Percentiles rank a stretch among this genome's conserved stretches.
These are phyloP conservation scores for Myotis davidii DNA, from an alignment of 2,113 vertebrate genomes.

Conservation along the genomic window DNA sequence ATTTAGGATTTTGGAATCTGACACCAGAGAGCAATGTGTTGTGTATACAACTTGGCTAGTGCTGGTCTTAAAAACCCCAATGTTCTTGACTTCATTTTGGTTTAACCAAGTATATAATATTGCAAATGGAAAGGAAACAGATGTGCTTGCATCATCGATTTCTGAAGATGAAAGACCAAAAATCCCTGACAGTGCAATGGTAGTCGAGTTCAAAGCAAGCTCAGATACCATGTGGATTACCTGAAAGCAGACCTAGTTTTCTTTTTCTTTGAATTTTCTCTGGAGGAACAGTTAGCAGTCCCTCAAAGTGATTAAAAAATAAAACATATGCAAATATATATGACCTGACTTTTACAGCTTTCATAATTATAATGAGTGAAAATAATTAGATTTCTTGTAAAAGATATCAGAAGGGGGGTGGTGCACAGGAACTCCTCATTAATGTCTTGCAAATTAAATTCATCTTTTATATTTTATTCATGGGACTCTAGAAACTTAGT, in stretches of 20 bases:
- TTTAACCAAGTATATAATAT: constrained; percentile 26
- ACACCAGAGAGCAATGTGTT: not conserved
- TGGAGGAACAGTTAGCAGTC: not conserved
- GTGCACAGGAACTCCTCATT: not conserved
- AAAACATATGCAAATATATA: constrained; percentile 41
- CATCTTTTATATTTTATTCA: constrained; percentile 61
- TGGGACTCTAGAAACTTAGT: constrained; percentile 17
- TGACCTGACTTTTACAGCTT: constrained; percentile 52
- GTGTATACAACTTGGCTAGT: not conserved
- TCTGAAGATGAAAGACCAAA: constrained; percentile 37
- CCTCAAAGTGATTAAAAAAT: not conserved
- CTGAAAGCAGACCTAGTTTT: constrained; percentile 22
- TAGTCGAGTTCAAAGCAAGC: not conserved
- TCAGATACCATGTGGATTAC: not conserved
- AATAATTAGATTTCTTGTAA: constrained; percentile 55
- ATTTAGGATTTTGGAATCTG: constrained; percentile 6
- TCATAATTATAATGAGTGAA: constrained; percentile 16
- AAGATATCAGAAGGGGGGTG: constrained; percentile 14
- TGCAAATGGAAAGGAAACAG: not conserved
- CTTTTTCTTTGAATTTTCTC: not conserved
- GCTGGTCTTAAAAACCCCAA: not conserved
- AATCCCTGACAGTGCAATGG: not conserved
- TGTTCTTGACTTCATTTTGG: constrained; percentile 36
- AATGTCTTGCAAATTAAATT: constrained; percentile 37
- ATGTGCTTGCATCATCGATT: not conserved